Base-by-base conservation (phyloP, 2,113 vertebrate species). In the Pseudorasbora parva region DNA sequence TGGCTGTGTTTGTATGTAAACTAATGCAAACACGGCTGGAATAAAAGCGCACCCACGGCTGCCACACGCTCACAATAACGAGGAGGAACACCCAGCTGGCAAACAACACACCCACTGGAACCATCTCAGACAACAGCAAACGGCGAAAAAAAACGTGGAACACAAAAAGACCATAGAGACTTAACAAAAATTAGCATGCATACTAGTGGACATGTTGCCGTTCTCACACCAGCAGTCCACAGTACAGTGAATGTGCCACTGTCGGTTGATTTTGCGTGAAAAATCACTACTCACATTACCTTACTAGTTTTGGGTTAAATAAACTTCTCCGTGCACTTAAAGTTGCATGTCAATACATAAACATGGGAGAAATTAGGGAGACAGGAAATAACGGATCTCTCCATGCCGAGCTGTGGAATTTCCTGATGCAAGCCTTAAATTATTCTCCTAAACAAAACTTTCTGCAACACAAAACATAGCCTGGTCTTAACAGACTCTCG, bases 21-120 rank as follows among this genome's bases (percentile, higher is more conserved):
- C 82, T 77, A 84, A 84, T 64, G 68, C 76, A 87, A 72, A 87
- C 49, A 10, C 5, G 41, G 84, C 75, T 69, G 79, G 86, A 84
- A 83, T 71, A 84, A 89, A 86, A 79, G 73, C 59, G 86, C 51
- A 87, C 62, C 81, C 76, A 74, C 45, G 74, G 68, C 59, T 74
- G 51, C 74, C 78, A 73, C 74, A 86, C 66, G 81, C 23, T 87
- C 72, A 88, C 77, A 25, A 11, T 47, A 47, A 49, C 51, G 64
- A 68, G 82, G 37, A 69, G 80, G 45, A 81, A 82, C 73, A 33
- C 81, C 68, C 8, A 23, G 69, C 59, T 79, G 77, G 75, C 81
- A 82, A 80, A 62, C 51, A 56, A 43, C 30, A 78, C 76, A 60
- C 76, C 56, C 56, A 79, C 78, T 66, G 60, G 43, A 79, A 79